These are phyloP conservation scores for Callipepla californica DNA, from an alignment of 2,113 vertebrate genomes.

Conservation along the genomic window DNA sequence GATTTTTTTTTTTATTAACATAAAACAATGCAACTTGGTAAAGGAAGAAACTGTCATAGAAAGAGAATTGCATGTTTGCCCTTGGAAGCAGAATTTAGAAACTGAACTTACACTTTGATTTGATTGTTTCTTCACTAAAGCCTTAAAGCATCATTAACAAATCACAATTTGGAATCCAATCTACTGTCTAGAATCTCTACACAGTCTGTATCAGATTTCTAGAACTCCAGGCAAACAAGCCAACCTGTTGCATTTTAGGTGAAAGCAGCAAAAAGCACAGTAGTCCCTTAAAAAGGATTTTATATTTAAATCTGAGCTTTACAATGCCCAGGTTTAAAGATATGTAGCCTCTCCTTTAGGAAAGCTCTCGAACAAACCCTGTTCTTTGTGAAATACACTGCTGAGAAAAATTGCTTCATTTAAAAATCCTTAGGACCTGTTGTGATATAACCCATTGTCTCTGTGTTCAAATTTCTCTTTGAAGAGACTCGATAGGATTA, in stretches of 20 bases:
- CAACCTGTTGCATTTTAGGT: background rate
- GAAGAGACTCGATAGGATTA: background rate
- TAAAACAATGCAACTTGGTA: background rate
- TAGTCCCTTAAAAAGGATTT: background rate
- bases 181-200: rapidly evolving
- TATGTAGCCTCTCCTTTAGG: background rate
- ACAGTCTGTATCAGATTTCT: background rate
- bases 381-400: background rate
- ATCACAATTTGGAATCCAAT: background rate
- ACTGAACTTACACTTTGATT: background rate
- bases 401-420: rapidly evolving
- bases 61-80: background rate
- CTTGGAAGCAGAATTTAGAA: background rate
- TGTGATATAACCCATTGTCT: background rate
- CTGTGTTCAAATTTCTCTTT: background rate
- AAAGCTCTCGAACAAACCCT: rapidly evolving
- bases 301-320: background rate
- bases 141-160: background rate
- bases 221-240: background rate
- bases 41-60: background rate
- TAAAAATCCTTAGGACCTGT: background rate
- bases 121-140: background rate
- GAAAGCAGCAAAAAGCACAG: background rate
- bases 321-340: background rate
- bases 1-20: background rate